Percentiles rank a stretch among this genome's conserved stretches.
Conservation (phyloP, 2,113 vertebrate genomes). For the Craseonycteris thonglongyai region DNA sequence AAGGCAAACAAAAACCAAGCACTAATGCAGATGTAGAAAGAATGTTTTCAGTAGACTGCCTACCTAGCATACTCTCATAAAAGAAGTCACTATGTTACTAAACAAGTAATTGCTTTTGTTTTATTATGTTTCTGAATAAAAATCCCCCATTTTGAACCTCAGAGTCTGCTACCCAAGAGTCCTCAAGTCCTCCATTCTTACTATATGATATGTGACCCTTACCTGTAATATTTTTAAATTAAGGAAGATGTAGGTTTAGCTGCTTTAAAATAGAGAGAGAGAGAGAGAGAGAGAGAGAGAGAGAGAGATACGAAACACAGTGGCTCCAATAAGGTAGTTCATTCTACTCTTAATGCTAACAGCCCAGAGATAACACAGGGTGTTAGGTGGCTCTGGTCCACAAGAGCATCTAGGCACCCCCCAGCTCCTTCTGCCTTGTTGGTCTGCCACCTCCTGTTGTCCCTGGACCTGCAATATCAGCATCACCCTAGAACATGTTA, state of each 20-base stretch:
- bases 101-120: conserved; percentile 42
- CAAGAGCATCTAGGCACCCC: not conserved
- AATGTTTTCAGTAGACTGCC: conserved; percentile 46
- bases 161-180: not conserved
- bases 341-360: not conserved
- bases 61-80: not conserved
- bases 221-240: not conserved
- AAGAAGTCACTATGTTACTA: conserved; percentile 3
- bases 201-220: not conserved
- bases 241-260: not conserved
- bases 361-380: not conserved
- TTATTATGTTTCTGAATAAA: conserved; percentile 63
- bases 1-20: conserved; percentile 2
- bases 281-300: too few relatives aligned
- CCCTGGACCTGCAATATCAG: not conserved
- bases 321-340: not conserved
- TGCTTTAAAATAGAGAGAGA: not conserved
- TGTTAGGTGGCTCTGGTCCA: not conserved
- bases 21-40: not conserved
- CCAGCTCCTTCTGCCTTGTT: not conserved
- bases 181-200: not conserved
- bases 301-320: not conserved
- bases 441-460: not conserved
- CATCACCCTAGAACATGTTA: not conserved
- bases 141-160: conserved; percentile 20